Conservation (phyloP, 1,140 invertebrate species). For the Anadara kagoshimensis region DNA sequence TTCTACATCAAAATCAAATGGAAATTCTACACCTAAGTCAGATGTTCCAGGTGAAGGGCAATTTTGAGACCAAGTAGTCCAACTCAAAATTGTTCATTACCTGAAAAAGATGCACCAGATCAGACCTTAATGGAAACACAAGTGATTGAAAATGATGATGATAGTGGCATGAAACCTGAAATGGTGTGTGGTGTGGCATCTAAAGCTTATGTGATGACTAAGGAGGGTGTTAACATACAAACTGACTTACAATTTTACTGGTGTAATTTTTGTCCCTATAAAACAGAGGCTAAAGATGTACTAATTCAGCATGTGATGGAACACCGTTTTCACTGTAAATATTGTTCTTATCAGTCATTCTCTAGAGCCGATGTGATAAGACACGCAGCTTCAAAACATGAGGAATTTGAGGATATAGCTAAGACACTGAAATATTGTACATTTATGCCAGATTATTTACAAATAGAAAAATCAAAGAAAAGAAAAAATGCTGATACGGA, state of each 20-base stretch:
- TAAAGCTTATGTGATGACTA: constrained; percentile 49
- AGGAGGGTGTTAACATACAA: constrained; percentile 44
- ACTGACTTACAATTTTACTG: constrained; percentile 60
- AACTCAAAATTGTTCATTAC: constrained; percentile 43
- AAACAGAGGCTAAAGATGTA: constrained; percentile 50
- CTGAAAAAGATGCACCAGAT: constrained; percentile 51
- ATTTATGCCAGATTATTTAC: constrained; percentile 56
- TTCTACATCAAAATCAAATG: constrained; percentile 19
- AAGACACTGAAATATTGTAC: constrained; percentile 57
- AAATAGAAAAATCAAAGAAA: constrained; percentile 43
- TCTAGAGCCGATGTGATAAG: constrained; percentile 62
- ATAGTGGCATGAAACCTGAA: constrained; percentile 56
- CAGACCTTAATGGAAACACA: constrained; percentile 55
- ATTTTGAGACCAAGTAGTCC: constrained; percentile 55
- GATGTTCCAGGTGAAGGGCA: constrained; percentile 6
- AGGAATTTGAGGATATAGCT: constrained; percentile 51
- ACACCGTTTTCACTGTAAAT: constrained; percentile 65
- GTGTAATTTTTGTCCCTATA: constrained; percentile 68
- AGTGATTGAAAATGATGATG: constrained; percentile 40
- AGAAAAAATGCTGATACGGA: constrained; percentile 21
- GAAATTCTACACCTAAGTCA: neutral
- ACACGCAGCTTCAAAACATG: constrained; percentile 56
- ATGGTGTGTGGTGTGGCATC: constrained; percentile 62
- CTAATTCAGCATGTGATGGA: constrained; percentile 60
- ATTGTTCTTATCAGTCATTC: constrained; percentile 64